A percentile compares a stretch with the other conserved stretches of the same genome.
Evolutionary conservation across 2,797 vertebrate species (phyloP).

Genomic region (Hyperoplus lanceolatus): DNA sequence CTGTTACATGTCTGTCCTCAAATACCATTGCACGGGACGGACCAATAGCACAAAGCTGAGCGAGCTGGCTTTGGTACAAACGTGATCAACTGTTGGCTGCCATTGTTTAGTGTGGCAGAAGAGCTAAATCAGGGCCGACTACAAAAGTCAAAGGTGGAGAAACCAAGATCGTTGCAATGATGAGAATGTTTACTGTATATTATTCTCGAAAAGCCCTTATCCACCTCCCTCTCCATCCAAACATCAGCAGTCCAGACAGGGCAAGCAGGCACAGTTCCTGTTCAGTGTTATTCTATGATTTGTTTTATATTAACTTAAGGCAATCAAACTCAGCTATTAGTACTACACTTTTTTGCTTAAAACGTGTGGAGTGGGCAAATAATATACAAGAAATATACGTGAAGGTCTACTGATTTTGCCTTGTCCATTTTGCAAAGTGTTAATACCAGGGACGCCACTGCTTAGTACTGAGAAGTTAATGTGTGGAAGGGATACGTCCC

Average conservation of each 20-base stretch:
- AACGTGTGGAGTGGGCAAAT: background rate
- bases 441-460: slow-evolving; percentile 29
- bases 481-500: slow-evolving; percentile 56
- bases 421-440: slow-evolving; percentile 36
- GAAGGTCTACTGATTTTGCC: slow-evolving; percentile 37
- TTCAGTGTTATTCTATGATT: slow-evolving; percentile 59
- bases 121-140: slow-evolving; percentile 54
- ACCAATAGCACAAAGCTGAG: slow-evolving; percentile 71
- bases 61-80: slow-evolving; percentile 84
- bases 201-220: slow-evolving; percentile 65
- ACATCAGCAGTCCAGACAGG: slow-evolving; percentile 53
- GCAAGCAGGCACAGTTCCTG: slow-evolving; percentile 71
- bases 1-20: slow-evolving; percentile 61
- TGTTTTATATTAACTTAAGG: slow-evolving; percentile 76
- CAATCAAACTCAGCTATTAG: slow-evolving; percentile 72
- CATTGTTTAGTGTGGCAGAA: slow-evolving; percentile 60
- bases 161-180: slow-evolving; percentile 23
- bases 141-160: slow-evolving; percentile 38
- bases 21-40: slow-evolving; percentile 66
- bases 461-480: slow-evolving; percentile 41
- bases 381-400: slow-evolving; percentile 41
- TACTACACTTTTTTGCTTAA: slow-evolving; percentile 17
- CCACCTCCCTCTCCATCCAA: slow-evolving; percentile 40
- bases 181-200: slow-evolving; percentile 42
- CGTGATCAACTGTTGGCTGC: slow-evolving; percentile 83